Evolutionary conservation across 2,888 invertebrate genomes (phyloP), one percentile per base, ranked within the genome.

Genomic region (Penaeus monodon): DNA sequence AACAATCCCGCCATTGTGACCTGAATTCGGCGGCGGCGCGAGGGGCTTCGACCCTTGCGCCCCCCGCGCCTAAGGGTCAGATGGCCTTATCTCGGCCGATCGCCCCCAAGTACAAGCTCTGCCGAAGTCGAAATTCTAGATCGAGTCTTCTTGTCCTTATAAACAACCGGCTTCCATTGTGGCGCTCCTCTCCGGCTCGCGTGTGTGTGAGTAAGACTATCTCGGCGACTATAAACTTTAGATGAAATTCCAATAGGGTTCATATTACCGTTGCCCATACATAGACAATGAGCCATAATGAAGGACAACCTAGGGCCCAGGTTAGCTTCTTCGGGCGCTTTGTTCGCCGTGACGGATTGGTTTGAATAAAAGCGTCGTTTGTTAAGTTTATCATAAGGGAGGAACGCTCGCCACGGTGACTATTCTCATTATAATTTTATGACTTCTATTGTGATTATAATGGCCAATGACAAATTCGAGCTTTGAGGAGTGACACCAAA

Each of bases 381-480:
- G 81, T 85, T 85, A 85, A 49, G 81, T 81, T 85, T 84, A 84
- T 84, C 84, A 84, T 49, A 49, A 49, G 49, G 49, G 49, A 49
- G 49, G 49, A 49, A 49, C 49, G 49, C 12, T 49, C 49, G 49
- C 49, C 49, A 49, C 14, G 49, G 49, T 49, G 49, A 49, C 49
- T 49, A 49, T 49, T 68, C 85, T 73, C 76, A 85, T 85, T 85
- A 85, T 76, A 74, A 81, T 85, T 85, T 85, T 85, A 85, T 66
- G 85, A 65, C 81, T 74, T 38, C 85, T 64, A 85, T 85, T 85
- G 85, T 85, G 81, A 85, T 85, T 85, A 66, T 85, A 81, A 85
- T 85, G 74, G 73, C 85, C 66, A 85, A 63, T 85, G 85, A 85
- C 85, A 85, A 85, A 85, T 85, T 85, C 85, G 44, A 74, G 85